Percentiles rank a stretch among this genome's conserved stretches.
These are phyloP conservation scores for Chaetogeoica ovagalla DNA, from an alignment of 2,888 invertebrate species.

Conservation along the genomic window DNA sequence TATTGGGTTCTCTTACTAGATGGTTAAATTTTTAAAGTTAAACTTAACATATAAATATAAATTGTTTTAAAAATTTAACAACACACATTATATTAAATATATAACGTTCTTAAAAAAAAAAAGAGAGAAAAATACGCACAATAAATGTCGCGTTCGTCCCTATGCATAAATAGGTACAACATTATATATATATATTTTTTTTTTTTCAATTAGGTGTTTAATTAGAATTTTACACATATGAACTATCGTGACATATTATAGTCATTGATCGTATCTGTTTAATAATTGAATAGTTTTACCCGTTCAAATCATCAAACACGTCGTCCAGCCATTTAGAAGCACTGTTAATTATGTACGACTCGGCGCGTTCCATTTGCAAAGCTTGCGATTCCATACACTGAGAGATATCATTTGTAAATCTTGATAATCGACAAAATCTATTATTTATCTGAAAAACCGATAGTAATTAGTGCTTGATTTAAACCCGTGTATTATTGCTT, in stretches of 20 bases:
- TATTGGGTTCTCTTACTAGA: no score
- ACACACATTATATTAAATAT: no score
- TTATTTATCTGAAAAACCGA: slow-evolving; percentile 19
- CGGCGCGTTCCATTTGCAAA: not conserved
- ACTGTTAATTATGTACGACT: slow-evolving; percentile 10
- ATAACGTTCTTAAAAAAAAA: no score
- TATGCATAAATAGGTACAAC: no score
- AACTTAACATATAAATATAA: no score
- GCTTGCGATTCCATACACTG: slow-evolving; percentile 37
- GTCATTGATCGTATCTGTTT: not conserved
- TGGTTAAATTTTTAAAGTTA: no score
- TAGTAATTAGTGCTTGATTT: not conserved
- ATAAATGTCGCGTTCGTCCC: no score
- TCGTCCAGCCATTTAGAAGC: slow-evolving; percentile 20
- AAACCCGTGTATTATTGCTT: no score
- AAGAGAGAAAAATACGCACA: no score
- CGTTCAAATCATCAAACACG: slow-evolving; percentile 22
- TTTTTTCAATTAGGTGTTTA: no score
- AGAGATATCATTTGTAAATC: slow-evolving; percentile 25
- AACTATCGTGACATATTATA: not conserved
- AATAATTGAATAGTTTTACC: not conserved
- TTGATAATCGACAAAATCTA: slow-evolving; percentile 7
- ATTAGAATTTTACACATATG: no score
- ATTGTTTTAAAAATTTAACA: no score
- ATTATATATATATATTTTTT: not conserved